A percentile compares a stretch with the other conserved stretches of the same genome.
Evolutionary conservation across 23 tunicate genomes (phyloP).

Genomic region (Oikopleura vanhoeffeni): DNA sequence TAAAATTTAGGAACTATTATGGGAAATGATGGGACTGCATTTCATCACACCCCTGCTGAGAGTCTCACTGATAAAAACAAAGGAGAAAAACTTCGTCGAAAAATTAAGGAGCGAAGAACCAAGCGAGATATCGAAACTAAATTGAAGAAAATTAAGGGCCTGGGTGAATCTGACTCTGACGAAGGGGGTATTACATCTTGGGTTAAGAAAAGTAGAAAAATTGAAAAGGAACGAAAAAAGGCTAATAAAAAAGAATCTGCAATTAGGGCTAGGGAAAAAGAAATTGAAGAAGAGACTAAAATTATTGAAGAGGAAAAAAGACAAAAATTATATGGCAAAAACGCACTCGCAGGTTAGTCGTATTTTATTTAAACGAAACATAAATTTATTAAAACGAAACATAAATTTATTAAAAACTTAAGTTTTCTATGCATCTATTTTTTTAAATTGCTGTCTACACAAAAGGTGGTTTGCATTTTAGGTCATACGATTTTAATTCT

Average conservation of each 20-base stretch:
- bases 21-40: slow-evolving; percentile 20
- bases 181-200: slow-evolving; percentile 41
- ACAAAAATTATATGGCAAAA: background rate
- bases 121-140: slow-evolving; percentile 40
- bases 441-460: slow-evolving; percentile 16
- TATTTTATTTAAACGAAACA: background rate
- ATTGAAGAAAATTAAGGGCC: slow-evolving; percentile 39
- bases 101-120: slow-evolving; percentile 34
- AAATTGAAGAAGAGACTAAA: background rate
- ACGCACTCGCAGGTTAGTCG: background rate
- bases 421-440: background rate
- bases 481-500: no score
- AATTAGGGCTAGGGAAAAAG: background rate
- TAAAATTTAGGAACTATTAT: slow-evolving; percentile 4
- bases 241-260: slow-evolving; percentile 36
- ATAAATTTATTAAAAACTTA: background rate
- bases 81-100: slow-evolving; percentile 39
- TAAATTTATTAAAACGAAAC: background rate
- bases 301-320: background rate
- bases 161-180: slow-evolving; percentile 66
- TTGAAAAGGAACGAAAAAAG: slow-evolving; percentile 19
- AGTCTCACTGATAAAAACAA: slow-evolving; percentile 61
- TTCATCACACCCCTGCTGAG: slow-evolving; percentile 81
- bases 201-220: slow-evolving; percentile 42
- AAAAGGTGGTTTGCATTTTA: slow-evolving; percentile 60